A percentile compares a stretch with the other conserved stretches of the same genome.
These are phyloP conservation scores for Sus scrofa DNA, from an alignment of 2,113 vertebrate genomes.

Conservation along the genomic window DNA sequence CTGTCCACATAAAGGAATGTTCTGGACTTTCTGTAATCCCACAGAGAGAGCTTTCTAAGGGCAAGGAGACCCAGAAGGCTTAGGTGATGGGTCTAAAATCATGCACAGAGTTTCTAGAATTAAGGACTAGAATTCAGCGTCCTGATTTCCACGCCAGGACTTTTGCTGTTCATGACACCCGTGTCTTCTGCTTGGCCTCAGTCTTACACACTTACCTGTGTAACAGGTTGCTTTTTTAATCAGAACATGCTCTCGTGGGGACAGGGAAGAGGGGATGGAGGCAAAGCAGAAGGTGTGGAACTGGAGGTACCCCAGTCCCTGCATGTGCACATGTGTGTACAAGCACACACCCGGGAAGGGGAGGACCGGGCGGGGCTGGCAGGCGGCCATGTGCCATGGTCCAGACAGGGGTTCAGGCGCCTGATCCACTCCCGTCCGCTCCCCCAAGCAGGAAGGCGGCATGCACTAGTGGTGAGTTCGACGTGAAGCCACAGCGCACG, in stretches of 20 bases:
- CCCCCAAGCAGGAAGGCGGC: slow-evolving; percentile 72
- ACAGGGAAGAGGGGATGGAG: background rate
- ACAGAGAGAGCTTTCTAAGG: background rate
- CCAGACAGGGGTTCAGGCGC: background rate
- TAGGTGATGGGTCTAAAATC: background rate
- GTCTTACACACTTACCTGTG: slow-evolving; percentile 60
- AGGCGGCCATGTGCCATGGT: background rate
- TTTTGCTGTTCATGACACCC: background rate
- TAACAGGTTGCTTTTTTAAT: background rate
- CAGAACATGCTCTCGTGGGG: background rate
- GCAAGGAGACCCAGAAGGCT: background rate
- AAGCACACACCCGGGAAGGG: background rate
- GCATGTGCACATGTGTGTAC: background rate
- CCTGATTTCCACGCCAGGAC: background rate
- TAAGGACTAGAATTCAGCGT: background rate
- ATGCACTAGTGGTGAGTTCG: slow-evolving; percentile 67
- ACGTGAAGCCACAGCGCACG: slow-evolving; percentile 55
- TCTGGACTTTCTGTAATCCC: background rate
- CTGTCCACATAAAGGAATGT: background rate
- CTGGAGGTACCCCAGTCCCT: background rate
- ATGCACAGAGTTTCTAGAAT: background rate
- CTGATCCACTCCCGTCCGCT: background rate
- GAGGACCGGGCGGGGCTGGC: background rate
- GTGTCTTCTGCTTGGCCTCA: background rate
- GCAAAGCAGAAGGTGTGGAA: background rate